Evolutionary conservation across 2,888 invertebrate species (phyloP), one percentile per base, ranked within the genome.

Genomic region (Melanostoma scalare): DNA sequence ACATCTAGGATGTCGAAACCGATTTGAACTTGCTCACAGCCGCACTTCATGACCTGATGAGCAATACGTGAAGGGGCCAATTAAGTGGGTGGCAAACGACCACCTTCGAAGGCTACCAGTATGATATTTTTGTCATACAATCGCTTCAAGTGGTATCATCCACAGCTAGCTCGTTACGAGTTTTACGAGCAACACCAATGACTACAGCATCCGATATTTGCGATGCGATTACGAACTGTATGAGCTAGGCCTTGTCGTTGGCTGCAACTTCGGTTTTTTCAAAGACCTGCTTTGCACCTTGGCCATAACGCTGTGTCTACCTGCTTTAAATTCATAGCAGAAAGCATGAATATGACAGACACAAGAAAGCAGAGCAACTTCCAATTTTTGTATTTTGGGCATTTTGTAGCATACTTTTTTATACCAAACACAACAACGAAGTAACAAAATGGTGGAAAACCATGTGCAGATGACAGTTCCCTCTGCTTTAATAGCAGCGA

Each of bases 141-240:
- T 48, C 97, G 94, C 86, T 95, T 94, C 86, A 99, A 92, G 89
- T 96, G 8, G 77, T 10, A 44, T 88, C 89, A 68, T 89, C 89
- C 86, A 94, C 93, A 2, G 90, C 90, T 53, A 98, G 91, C 50
- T 94, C 93, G 56, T 90, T 93, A 82, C 96, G 95, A 90, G 99
- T 96, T 85, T 93, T 94, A 91, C 97, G 96, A 0, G 96, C 95
- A 58, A 99, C 95, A 86, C 95, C 96, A 2, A 97, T 96, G 93
- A 99, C 99, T 0, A 98, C 96, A 36, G 97, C 99, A 61, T 99
- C 99, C 91, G 99, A 99, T 1, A 99, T 88, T 99, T 94, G 3
- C 20, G 20, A 20, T 20, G 99, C 99, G 80, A 99, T 93, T 68
- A 96, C 90, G 53, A 98, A 92, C 89, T 95, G 94, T 88, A 96